Evolutionary conservation across 2,113 vertebrate species (phyloP).

Genomic region (Strix uralensis): DNA sequence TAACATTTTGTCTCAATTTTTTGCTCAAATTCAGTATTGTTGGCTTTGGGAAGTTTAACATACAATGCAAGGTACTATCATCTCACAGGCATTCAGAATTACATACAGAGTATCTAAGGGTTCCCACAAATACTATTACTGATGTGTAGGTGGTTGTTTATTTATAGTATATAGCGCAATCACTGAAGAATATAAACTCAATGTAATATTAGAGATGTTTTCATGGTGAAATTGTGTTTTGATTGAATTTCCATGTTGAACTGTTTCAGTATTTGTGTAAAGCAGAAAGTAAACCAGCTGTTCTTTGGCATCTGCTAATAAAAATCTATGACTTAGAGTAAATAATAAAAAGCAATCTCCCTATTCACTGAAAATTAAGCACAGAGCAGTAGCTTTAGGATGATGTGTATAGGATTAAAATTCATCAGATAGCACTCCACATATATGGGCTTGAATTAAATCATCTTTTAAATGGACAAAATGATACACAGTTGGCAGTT

Average conservation of each 20-base stretch:
- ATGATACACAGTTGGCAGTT: not conserved
- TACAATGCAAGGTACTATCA: not conserved
- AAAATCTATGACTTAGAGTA: not conserved
- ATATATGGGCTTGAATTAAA: not conserved
- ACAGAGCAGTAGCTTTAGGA: not conserved
- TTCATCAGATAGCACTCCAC: not conserved
- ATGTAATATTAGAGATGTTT: not conserved
- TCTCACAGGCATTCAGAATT: not conserved
- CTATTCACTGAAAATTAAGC: not conserved
- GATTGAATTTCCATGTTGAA: not conserved
- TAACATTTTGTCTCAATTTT: not conserved
- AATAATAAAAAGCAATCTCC: slow-evolving; percentile 2
- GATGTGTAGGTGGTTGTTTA: not conserved
- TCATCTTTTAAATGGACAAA: not conserved
- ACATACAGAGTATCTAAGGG: not conserved
- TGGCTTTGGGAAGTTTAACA: not conserved
- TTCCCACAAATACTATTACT: not conserved
- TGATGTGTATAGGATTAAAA: not conserved
- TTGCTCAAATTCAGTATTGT: not conserved
- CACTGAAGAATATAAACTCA: not conserved
- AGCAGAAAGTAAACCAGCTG: not conserved
- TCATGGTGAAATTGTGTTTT: not conserved
- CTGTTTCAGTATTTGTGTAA: not conserved
- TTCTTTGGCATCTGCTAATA: not conserved
- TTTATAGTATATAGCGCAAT: not conserved